phyloP scores from a whole-genome alignment of 1,140 invertebrate genomes.

The Drosophila rufa region DNA sequence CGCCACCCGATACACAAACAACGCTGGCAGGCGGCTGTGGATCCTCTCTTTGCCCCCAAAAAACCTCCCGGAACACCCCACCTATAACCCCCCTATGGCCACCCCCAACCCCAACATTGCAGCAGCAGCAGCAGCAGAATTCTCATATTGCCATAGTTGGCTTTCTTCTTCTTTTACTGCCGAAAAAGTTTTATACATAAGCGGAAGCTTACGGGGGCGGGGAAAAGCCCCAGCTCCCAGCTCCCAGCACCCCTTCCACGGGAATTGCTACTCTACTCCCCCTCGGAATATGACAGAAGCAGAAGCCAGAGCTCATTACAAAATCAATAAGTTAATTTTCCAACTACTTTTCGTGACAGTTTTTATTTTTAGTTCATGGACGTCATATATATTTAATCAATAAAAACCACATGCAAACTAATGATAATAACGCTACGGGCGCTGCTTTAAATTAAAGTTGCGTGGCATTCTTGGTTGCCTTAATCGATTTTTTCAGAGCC shows the following conservation, averaged over 20 bases:
- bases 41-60: constrained; percentile 25
- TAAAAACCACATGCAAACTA: constrained; percentile 6
- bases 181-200: constrained; percentile 80
- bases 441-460: constrained; percentile 50
- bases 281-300: constrained; percentile 9
- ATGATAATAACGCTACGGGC: neutral
- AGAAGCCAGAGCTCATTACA: constrained; percentile 45
- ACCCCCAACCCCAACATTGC: constrained; percentile 32
- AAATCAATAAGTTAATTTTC: constrained; percentile 69
- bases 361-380: constrained; percentile 3
- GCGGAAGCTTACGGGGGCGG: constrained; percentile 33
- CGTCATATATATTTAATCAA: constrained; percentile 23
- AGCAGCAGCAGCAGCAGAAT: constrained; percentile 58
- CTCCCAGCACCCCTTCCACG: constrained; percentile 1
- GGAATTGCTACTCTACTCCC: neutral
- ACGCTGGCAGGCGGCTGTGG: constrained; percentile 25
- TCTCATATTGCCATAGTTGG: constrained; percentile 62
- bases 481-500: constrained; percentile 52
- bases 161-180: constrained; percentile 45
- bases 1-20: constrained; percentile 75
- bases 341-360: constrained; percentile 29
- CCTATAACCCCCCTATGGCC: neutral
- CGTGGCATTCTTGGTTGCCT: constrained; percentile 18
- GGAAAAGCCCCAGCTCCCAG: neutral
- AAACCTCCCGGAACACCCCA: constrained; percentile 5